Percentiles rank a stretch among this genome's conserved stretches.
These are phyloP conservation scores for Cerastoderma edule DNA, from an alignment of 2,888 invertebrate genomes.

Conservation along the genomic window DNA sequence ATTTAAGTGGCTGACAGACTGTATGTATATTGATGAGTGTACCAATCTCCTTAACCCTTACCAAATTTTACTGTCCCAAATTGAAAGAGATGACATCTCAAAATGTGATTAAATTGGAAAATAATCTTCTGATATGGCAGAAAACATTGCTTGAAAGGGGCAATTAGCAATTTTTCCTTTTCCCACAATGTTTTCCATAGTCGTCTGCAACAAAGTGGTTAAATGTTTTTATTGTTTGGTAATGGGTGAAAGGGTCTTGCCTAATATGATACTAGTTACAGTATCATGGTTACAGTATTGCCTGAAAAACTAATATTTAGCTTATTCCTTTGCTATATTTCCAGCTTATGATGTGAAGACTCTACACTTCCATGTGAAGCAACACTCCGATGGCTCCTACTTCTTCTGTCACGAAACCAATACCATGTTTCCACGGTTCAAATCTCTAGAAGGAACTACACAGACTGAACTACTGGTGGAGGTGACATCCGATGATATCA, in stretches of 20 bases:
- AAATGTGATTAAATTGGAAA: too few relatives aligned
- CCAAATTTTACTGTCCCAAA: too few relatives aligned
- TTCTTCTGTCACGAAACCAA: constrained; percentile 11
- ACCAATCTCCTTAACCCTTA: too few relatives aligned
- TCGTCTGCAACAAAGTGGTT: background rate
- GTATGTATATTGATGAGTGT: too few relatives aligned
- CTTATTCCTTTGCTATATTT: background rate
- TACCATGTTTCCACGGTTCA: constrained; percentile 3
- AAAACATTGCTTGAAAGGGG: background rate
- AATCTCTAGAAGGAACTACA: background rate
- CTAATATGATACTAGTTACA: background rate
- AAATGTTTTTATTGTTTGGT: background rate
- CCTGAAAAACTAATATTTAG: too few relatives aligned
- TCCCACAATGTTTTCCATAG: background rate
- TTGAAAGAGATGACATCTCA: too few relatives aligned
- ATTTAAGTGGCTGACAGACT: too few relatives aligned
- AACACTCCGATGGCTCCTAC: constrained; percentile 8
- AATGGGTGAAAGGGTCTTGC: background rate
- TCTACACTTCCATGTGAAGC: constrained; percentile 5
- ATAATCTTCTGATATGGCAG: too few relatives aligned
- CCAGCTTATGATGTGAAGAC: constrained; percentile 3
- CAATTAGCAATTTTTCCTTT: background rate
- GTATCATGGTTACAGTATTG: background rate
- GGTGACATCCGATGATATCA: constrained; percentile 10
- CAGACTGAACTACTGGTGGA: constrained; percentile 16